A percentile compares a stretch with the other conserved stretches of the same genome.
These are phyloP conservation scores for Boloria selene DNA, from an alignment of 2,888 invertebrate genomes.

Conservation along the genomic window DNA sequence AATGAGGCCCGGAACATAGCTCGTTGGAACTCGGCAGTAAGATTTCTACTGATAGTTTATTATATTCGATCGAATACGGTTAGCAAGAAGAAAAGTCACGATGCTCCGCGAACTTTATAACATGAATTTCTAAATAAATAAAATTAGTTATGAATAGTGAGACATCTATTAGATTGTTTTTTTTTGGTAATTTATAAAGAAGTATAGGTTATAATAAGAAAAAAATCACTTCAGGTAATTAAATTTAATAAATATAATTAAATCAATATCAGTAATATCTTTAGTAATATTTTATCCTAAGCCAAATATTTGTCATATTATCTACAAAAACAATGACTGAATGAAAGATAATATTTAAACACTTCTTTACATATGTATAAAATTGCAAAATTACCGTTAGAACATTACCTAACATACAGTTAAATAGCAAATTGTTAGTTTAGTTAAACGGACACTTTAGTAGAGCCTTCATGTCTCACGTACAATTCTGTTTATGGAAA, in stretches of 20 bases:
- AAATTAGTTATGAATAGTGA: background rate
- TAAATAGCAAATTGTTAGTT: slow-evolving; percentile 77
- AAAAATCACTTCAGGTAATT: too few species aligned
- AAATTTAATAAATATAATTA: too few species aligned
- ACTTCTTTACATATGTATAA: slow-evolving; percentile 62
- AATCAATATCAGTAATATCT: too few species aligned
- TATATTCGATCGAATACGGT: slow-evolving; percentile 63
- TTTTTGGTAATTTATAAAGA: too few species aligned
- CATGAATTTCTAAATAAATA: background rate
- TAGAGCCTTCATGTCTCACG: slow-evolving; percentile 45
- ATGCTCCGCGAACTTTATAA: slow-evolving; percentile 17
- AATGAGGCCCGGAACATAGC: slow-evolving; percentile 57
- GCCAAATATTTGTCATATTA: too few species aligned
- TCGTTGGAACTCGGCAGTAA: slow-evolving; percentile 57
- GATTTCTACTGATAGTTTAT: slow-evolving; percentile 70
- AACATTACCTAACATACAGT: slow-evolving; percentile 50
- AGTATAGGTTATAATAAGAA: too few species aligned
- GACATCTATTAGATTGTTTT: too few species aligned
- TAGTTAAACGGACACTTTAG: slow-evolving; percentile 62
- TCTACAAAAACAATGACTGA: too few species aligned
- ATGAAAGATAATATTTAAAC: too few species aligned
- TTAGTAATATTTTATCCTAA: too few species aligned
- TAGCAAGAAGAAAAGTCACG: slow-evolving; percentile 46
- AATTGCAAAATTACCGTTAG: slow-evolving; percentile 66
- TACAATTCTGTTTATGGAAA: slow-evolving; percentile 43